phyloP scores from a whole-genome alignment of 2,797 vertebrate species.

The Cottoperca gobio region DNA sequence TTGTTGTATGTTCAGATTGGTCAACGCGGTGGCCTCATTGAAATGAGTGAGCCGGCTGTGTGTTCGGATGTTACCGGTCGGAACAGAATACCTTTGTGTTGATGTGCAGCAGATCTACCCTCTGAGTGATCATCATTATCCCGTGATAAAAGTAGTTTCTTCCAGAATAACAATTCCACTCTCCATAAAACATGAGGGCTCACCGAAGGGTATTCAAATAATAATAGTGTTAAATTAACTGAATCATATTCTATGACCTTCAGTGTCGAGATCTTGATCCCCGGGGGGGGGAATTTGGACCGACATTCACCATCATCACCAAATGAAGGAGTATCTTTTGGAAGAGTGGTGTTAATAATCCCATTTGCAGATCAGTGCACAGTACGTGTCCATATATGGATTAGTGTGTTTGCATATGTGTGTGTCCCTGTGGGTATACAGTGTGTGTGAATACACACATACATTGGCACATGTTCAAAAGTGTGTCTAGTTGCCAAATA shows the following conservation, averaged over 20 bases:
- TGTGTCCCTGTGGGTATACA: neutral
- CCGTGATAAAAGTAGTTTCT: neutral
- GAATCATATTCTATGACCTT: neutral
- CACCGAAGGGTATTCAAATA: neutral
- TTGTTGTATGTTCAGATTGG: neutral
- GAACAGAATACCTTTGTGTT: too few species aligned
- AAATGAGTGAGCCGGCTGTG: too few species aligned
- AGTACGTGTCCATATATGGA: neutral
- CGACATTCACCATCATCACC: neutral
- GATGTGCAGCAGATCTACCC: too few species aligned
- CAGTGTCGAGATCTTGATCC: neutral
- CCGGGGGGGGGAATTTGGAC: neutral
- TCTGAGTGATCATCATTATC: neutral
- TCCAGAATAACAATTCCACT: too few species aligned
- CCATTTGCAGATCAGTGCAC: conserved; percentile 11
- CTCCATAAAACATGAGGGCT: neutral
- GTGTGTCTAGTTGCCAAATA: neutral
- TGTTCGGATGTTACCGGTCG: too few species aligned
- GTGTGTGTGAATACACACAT: neutral
- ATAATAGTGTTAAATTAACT: neutral
- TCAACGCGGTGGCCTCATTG: too few species aligned
- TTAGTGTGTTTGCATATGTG: neutral
- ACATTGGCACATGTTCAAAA: neutral
- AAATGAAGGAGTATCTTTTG: neutral
- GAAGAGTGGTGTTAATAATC: neutral